These are phyloP conservation scores for Augiades crinisus DNA, from an alignment of 2,888 invertebrate genomes.

Conservation along the genomic window DNA sequence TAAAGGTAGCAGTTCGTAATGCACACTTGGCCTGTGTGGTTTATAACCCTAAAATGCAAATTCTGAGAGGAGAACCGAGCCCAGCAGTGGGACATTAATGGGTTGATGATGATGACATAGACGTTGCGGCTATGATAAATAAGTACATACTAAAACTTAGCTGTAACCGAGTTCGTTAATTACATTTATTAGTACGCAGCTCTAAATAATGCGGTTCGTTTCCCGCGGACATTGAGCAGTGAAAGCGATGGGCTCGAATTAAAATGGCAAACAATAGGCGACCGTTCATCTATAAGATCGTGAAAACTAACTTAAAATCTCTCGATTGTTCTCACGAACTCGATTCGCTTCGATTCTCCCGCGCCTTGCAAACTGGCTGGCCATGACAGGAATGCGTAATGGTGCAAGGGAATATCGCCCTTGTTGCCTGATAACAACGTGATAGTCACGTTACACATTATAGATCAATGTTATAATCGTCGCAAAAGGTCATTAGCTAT, in stretches of 20 bases:
- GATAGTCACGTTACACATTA: slow-evolving; percentile 16
- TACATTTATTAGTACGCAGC: too few species aligned
- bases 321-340: slow-evolving; percentile 41
- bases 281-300: slow-evolving; percentile 38
- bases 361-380: slow-evolving; percentile 29
- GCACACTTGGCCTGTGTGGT: too few species aligned
- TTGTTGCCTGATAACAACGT: slow-evolving; percentile 18
- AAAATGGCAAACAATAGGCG: slow-evolving; percentile 33
- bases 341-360: slow-evolving; percentile 38
- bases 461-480: slow-evolving; percentile 16
- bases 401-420: slow-evolving; percentile 17
- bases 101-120: too few species aligned
- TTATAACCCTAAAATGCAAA: too few species aligned
- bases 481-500: slow-evolving; percentile 19
- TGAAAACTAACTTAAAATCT: slow-evolving; percentile 39
- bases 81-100: too few species aligned
- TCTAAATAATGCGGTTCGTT: too few species aligned
- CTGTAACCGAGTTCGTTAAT: too few species aligned
- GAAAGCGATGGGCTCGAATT: slow-evolving; percentile 30
- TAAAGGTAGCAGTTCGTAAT: too few species aligned
- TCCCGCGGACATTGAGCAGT: slow-evolving; percentile 24
- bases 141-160: too few species aligned
- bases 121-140: too few species aligned
- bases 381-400: slow-evolving; percentile 31
- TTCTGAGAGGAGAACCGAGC: too few species aligned